Evolutionary conservation across 2,113 vertebrate species (phyloP).

Genomic region (Leuciscus idus): DNA sequence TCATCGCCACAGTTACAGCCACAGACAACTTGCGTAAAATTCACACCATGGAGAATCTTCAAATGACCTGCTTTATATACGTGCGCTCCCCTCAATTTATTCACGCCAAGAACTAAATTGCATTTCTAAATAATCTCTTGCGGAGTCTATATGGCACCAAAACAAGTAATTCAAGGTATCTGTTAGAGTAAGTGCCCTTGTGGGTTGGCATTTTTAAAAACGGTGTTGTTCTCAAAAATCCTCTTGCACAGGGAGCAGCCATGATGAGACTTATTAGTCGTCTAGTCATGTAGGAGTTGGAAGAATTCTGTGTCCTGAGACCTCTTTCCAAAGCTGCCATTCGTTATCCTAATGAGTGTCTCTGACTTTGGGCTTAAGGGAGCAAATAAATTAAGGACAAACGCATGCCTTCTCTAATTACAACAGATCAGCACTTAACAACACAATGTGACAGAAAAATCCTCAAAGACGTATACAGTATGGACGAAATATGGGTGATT

Average conservation of each 20-base stretch:
- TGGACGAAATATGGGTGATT: not conserved
- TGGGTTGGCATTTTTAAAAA: conserved; percentile 20
- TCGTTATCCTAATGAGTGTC: conserved; percentile 49
- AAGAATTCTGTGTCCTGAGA: conserved; percentile 37
- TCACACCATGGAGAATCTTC: conserved; percentile 15
- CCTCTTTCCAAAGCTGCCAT: conserved; percentile 12
- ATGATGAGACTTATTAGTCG: conserved; percentile 48
- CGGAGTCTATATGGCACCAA: not conserved
- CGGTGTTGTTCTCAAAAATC: conserved; percentile 12
- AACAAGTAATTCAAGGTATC: conserved; percentile 12
- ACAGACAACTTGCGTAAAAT: not conserved
- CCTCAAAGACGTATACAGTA: too few relatives aligned
- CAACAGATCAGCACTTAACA: conserved; percentile 25
- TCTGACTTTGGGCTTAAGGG: conserved; percentile 31
- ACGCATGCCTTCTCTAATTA: conserved; percentile 35
- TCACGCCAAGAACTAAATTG: conserved; percentile 18
- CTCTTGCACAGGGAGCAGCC: conserved; percentile 5
- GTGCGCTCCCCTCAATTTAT: not conserved
- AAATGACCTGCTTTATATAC: conserved; percentile 26
- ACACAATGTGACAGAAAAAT: conserved; percentile 6
- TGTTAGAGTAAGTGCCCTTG: conserved; percentile 10
- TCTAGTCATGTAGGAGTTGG: conserved; percentile 39
- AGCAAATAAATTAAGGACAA: conserved; percentile 44
- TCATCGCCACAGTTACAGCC: not conserved
- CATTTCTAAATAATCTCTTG: not conserved